Conservation (phyloP, 2,797 vertebrate genomes). For the Tiaroga cobitis region DNA sequence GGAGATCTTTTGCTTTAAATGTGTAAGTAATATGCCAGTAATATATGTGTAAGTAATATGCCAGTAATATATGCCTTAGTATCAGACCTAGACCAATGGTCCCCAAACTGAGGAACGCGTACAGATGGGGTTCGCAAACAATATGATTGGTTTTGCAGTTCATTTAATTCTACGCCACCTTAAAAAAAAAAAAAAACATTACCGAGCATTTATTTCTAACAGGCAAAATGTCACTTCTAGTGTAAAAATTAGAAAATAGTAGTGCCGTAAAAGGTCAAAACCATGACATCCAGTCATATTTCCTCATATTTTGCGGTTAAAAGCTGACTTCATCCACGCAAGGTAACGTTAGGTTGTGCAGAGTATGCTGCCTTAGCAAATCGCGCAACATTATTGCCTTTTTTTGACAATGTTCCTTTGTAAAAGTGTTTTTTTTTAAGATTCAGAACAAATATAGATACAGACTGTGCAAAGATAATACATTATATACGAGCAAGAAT, state of each 20-base stretch:
- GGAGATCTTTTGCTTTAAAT: conserved; percentile 1
- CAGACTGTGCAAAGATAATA: neutral
- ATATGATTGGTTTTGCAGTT: neutral
- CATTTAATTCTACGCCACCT: neutral
- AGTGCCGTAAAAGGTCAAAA: neutral
- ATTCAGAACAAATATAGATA: neutral
- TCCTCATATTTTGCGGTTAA: neutral
- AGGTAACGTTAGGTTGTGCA: neutral
- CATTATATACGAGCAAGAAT: neutral
- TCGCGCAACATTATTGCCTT: neutral
- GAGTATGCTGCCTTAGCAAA: neutral
- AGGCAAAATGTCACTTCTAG: neutral
- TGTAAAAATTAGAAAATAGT: neutral
- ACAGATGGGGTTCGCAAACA: too few relatives aligned
- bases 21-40: neutral
- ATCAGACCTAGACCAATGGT: neutral
- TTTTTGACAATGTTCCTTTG: neutral
- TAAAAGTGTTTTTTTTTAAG: neutral
- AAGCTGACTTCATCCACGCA: neutral
- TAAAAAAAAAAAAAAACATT: neutral
- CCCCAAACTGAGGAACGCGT: neutral
- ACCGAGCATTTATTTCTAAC: neutral
- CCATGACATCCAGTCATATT: neutral
- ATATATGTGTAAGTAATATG: too few relatives aligned
- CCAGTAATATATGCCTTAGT: too few relatives aligned